Conservation (phyloP, 2,113 vertebrate species). For the Tretioscincus oriximinensis region DNA sequence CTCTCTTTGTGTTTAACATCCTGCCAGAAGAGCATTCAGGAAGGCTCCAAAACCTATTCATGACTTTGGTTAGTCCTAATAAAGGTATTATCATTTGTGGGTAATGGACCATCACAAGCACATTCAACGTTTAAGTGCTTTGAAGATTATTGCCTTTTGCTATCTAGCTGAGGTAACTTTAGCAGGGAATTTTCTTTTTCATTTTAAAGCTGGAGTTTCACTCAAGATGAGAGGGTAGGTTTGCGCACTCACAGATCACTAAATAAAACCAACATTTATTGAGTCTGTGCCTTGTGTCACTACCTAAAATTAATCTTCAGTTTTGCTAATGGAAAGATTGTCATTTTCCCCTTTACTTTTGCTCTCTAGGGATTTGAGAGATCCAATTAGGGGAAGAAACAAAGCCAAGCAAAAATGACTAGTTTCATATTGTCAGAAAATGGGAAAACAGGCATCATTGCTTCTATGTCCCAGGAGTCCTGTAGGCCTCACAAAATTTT, state of each 20-base stretch:
- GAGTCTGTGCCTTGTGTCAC: not conserved
- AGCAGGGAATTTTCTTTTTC: not conserved
- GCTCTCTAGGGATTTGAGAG: not conserved
- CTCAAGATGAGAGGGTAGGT: not conserved
- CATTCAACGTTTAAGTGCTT: not conserved
- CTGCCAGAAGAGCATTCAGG: not conserved
- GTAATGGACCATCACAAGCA: not conserved
- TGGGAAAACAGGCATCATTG: not conserved
- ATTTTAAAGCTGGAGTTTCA: not conserved
- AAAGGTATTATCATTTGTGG: not conserved
- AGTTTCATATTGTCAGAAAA: not conserved
- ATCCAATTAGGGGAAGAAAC: not conserved
- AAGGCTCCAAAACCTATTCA: not conserved
- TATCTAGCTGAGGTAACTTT: not conserved
- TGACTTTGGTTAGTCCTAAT: not conserved
- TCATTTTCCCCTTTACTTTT: not conserved
- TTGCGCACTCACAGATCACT: not conserved
- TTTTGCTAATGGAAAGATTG: not conserved
- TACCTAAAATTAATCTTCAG: not conserved
- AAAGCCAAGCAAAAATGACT: not conserved
- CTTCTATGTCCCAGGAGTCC: not conserved
- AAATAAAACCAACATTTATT: not conserved
- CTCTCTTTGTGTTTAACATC: not conserved
- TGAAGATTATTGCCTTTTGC: not conserved
- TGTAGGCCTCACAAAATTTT: not conserved